Conservation (phyloP, 2,888 invertebrate genomes). For the Oasisia sp. region DNA sequence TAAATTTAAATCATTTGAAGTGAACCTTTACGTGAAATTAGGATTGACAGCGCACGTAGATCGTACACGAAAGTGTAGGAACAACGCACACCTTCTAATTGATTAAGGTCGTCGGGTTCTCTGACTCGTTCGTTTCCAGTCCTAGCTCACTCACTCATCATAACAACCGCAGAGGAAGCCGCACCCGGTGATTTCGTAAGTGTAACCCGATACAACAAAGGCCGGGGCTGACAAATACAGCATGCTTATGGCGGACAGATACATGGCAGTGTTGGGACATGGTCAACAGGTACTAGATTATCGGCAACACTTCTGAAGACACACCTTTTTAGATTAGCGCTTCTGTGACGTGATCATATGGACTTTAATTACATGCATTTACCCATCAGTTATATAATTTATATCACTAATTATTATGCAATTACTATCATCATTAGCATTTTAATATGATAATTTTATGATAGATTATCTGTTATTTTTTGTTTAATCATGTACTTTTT, state of each 20-base stretch:
- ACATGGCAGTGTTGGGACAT: not conserved
- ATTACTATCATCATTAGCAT: too few species aligned
- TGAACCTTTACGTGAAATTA: not conserved
- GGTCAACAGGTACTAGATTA: not conserved
- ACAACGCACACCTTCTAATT: not conserved
- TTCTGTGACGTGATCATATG: too few species aligned
- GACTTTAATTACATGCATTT: too few species aligned
- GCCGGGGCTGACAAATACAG: not conserved
- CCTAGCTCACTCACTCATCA: not conserved
- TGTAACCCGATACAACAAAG: not conserved
- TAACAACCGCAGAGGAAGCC: not conserved
- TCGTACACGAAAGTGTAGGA: not conserved
- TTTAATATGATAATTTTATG: too few species aligned
- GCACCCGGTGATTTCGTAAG: not conserved
- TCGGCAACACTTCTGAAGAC: too few species aligned
- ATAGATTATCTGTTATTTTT: too few species aligned
- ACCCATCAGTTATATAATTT: too few species aligned
- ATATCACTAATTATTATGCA: too few species aligned
- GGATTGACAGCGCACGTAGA: not conserved
- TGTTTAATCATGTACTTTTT: too few species aligned
- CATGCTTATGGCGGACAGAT: not conserved
- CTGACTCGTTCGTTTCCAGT: not conserved
- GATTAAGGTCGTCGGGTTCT: not conserved
- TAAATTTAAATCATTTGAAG: not conserved
- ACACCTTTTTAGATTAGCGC: too few species aligned